These are phyloP conservation scores for Sycophila sp. DNA, from an alignment of 1,140 invertebrate species.

Conservation along the genomic window DNA sequence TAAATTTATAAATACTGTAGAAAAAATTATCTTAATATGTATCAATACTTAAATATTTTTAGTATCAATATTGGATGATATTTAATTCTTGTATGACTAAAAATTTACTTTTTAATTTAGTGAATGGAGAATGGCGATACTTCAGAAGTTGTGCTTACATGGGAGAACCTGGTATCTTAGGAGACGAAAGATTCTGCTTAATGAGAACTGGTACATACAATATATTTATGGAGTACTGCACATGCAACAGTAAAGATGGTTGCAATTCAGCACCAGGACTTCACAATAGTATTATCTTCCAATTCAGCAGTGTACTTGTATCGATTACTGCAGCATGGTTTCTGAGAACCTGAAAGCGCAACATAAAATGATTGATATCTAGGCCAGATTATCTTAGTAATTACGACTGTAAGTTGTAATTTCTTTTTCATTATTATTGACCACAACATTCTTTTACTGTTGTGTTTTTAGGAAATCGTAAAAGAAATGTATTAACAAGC, in stretches of 20 bases:
- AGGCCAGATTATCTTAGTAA: no score
- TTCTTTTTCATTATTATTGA: no score
- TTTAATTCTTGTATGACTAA: background rate
- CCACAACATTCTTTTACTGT: background rate
- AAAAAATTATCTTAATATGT: no score
- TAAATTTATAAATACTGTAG: no score
- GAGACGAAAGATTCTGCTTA: conserved; percentile 90
- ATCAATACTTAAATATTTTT: no score
- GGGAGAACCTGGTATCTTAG: conserved; percentile 88
- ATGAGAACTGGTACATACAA: conserved; percentile 92
- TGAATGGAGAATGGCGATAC: conserved; percentile 90
- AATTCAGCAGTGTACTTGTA: conserved; percentile 1
- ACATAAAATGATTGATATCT: no score
- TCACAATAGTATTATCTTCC: conserved; percentile 43
- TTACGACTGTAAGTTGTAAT: no score
- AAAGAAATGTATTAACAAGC: no score
- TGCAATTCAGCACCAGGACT: conserved; percentile 75
- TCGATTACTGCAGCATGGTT: conserved; percentile 29
- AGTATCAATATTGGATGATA: no score
- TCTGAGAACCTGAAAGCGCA: conserved; percentile 35
- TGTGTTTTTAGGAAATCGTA: no score
- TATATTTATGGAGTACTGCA: conserved; percentile 93
- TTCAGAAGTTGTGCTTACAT: conserved; percentile 89
- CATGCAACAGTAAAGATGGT: conserved; percentile 91
- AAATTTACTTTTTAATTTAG: conserved; percentile 64